Evolutionary conservation across 2,797 vertebrate genomes (phyloP).

Genomic region (Tinamus major): DNA sequence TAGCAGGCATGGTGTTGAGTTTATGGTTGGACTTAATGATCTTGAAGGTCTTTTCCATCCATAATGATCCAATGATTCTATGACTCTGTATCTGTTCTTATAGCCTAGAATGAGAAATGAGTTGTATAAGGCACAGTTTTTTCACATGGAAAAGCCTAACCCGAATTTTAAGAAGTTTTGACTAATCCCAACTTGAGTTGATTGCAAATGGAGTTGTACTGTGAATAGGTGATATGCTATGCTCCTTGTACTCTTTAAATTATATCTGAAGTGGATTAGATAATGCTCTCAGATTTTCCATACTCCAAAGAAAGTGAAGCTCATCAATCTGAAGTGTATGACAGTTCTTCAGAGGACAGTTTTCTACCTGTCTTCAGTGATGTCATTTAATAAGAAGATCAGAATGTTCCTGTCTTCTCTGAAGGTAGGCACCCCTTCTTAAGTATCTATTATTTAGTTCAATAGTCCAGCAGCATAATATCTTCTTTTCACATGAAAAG

Average conservation of each 20-base stretch:
- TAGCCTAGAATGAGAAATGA: background rate
- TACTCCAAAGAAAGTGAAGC: background rate
- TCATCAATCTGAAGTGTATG: background rate
- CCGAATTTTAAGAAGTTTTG: background rate
- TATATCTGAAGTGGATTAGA: background rate
- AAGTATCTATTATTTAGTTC: background rate
- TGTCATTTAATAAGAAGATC: background rate
- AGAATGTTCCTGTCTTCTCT: accelerated
- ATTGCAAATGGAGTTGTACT: background rate
- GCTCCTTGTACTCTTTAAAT: background rate
- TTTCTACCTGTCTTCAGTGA: background rate
- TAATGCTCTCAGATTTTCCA: background rate
- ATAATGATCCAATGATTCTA: too few species aligned
- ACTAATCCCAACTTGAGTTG: background rate
- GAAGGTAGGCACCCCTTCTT: background rate
- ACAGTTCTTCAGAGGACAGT: background rate
- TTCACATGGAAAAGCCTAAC: background rate
- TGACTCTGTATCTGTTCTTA: background rate
- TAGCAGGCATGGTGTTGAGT: too few species aligned
- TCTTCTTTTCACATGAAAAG: background rate
- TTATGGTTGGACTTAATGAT: too few species aligned
- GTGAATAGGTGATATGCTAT: background rate
- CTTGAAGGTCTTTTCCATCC: too few species aligned
- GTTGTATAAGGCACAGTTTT: background rate
- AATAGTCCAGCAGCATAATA: background rate